Conservation (phyloP, 2,797 vertebrate genomes). For the Ctenosaura bakeri region DNA sequence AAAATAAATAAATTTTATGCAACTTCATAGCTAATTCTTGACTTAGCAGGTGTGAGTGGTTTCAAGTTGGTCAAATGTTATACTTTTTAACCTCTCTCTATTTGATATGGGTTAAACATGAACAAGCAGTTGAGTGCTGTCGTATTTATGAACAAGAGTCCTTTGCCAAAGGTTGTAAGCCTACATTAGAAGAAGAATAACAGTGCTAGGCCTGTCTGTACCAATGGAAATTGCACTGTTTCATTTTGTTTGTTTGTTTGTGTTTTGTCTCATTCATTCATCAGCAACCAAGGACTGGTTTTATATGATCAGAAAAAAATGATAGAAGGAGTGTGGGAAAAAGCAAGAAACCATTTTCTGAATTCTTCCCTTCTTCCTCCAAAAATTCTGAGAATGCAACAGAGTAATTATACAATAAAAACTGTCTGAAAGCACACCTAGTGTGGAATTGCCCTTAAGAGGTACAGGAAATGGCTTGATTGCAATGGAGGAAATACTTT, state of each 20-base stretch:
- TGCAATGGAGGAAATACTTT: neutral
- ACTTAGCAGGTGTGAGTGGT: slow-evolving; percentile 8
- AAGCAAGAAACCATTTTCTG: neutral
- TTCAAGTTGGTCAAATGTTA: neutral
- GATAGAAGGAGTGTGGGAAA: neutral
- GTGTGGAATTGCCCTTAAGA: neutral
- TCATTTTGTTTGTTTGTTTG: too few relatives aligned
- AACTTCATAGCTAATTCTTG: slow-evolving; percentile 59
- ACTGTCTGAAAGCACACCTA: neutral
- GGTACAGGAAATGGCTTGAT: slow-evolving; percentile 11
- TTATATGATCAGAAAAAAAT: neutral
- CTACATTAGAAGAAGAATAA: neutral
- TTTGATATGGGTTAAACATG: neutral
- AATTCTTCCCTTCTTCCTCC: neutral
- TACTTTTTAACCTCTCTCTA: neutral
- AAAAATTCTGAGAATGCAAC: neutral
- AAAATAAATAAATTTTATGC: slow-evolving; percentile 83
- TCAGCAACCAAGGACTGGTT: neutral
- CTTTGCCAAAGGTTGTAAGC: neutral
- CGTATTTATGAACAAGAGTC: neutral
- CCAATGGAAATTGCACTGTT: neutral
- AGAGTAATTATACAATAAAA: neutral
- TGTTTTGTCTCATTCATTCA: neutral
- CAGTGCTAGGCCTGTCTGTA: neutral
- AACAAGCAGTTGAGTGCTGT: neutral